A percentile compares a stretch with the other conserved stretches of the same genome.
Evolutionary conservation across 2,113 vertebrate genomes (phyloP).

Genomic region (Daubentonia madagascariensis): DNA sequence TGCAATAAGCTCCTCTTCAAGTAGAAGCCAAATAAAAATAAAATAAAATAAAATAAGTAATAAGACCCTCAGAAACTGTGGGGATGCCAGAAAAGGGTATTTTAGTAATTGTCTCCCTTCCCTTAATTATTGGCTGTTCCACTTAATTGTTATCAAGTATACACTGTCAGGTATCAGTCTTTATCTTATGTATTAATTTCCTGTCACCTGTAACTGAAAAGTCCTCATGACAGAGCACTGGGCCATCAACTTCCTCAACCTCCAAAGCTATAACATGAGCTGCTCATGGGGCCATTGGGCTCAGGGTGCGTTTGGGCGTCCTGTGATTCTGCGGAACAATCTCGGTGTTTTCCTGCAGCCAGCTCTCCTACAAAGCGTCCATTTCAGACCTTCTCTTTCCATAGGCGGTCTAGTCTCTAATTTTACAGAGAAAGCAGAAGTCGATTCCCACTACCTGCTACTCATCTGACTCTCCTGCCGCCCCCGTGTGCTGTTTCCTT

Average conservation of each 20-base stretch:
- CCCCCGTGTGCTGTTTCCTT: neutral
- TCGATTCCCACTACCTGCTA: too few relatives aligned
- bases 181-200: neutral
- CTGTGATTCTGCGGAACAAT: accelerated
- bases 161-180: neutral
- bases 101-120: accelerated
- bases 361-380: neutral
- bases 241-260: accelerated
- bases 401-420: neutral
- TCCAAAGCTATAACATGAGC: accelerated
- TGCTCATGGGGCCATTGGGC: accelerated
- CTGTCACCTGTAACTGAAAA: neutral
- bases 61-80: accelerated
- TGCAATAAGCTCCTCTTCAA: accelerated
- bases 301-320: accelerated
- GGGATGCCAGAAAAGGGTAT: accelerated
- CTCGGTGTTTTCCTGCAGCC: accelerated
- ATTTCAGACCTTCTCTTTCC: neutral
- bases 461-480: accelerated
- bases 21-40: too few relatives aligned
- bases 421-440: neutral
- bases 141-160: accelerated
- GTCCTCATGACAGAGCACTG: accelerated
- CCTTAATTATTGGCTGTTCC: neutral
- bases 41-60: neutral